Base-by-base conservation (phyloP, 2,113 vertebrate genomes). In the Phalacrocorax aristotelis region DNA sequence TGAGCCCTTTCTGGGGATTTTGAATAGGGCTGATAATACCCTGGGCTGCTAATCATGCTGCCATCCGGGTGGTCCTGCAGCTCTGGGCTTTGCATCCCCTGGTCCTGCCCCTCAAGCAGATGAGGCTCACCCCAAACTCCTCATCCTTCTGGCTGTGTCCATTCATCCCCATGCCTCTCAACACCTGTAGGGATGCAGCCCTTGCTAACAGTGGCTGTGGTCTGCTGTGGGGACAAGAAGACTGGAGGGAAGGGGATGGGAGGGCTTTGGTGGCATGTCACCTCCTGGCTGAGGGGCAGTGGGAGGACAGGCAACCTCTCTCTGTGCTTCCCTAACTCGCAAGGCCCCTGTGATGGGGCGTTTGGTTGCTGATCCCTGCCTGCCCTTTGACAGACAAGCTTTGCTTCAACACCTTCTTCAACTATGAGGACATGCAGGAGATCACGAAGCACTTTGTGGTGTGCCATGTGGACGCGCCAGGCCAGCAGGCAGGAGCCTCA, bases 391-490 rank as follows among this genome's bases (percentile, higher is more conserved):
- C 98, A 99, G 99, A 99, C 97, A 99, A 99, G 96, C 98, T 99
- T 89, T 99, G 99, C 96, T 99, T 99, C 98, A 99, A 99, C 96
- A 95, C 98, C 20, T 99, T 99, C 98, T 99, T 99, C 98, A 99
- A 99, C 95, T 99, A 99, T 0, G 99, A 99, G 94, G 99, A 99
- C 95, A 99, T 99, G 99, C 99, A 99, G 97, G 99, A 99, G 98
- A 99, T 99, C 97, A 99, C 99, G 10, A 99, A 99, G 96, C 99
- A 99, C 97, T 99, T 99, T 49, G 99, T 99, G 93, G 99, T 99
- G 72, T 99, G 99, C 94, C 99, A 99, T 0, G 98, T 99, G 16
- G 99, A 99, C 0, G 99, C 99, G 1, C 99, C 99, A 0, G 99
- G 99, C 9, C 99, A 99, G 96, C 98, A 98, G 97, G 92, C 98